Base-by-base conservation (phyloP, 2,113 vertebrate species). In the Balaeniceps rex region DNA sequence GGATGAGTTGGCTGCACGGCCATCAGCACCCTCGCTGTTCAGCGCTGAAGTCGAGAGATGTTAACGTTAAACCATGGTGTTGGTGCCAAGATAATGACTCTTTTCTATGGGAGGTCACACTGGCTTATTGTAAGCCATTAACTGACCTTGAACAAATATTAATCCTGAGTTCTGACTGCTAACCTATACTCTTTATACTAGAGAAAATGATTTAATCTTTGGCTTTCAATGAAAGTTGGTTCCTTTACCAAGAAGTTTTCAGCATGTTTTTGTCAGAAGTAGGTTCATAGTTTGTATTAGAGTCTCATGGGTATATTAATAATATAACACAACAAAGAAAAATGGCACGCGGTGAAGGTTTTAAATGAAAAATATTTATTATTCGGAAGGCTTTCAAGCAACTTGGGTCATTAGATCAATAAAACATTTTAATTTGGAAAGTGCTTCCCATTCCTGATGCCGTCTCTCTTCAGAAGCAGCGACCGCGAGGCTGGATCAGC, bases 321-420 rank as follows among this genome's bases (percentile, higher is more conserved):
- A 94, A 88, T 89, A 13, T 40, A 85, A 83, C 47, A 51, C 74
- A 96, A 94, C 93, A 96, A 93, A 96, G 94, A 87, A 64, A 97
- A 96, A 91, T 72, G 87, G 58, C 96, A 94, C 5, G 23, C 10
- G 54, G 49, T 90, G 93, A 96, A 95, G 87, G 84, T 79, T 96
- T 96, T 89, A 87, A 91, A 74, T 94, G 74, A 91, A 95, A 93
- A 96, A 94, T 96, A 93, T 96, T 96, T 96, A 91, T 93, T 95
- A 88, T 90, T 97, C 66, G 0, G 82, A 90, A 96, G 75, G 49
- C 54, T 93, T 94, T 93, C 87, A 80, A 93, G 87, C 47, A 85
- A 72, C 90, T 76, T 91, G 70, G 94, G 92, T 96, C 96, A 94
- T 71, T 89, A 90, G 93, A 95, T 96, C 92, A 96, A 90, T 96